A percentile compares a stretch with the other conserved stretches of the same genome.
phyloP scores from a whole-genome alignment of 2,888 invertebrate genomes.

The Standfussiana lucernea region DNA sequence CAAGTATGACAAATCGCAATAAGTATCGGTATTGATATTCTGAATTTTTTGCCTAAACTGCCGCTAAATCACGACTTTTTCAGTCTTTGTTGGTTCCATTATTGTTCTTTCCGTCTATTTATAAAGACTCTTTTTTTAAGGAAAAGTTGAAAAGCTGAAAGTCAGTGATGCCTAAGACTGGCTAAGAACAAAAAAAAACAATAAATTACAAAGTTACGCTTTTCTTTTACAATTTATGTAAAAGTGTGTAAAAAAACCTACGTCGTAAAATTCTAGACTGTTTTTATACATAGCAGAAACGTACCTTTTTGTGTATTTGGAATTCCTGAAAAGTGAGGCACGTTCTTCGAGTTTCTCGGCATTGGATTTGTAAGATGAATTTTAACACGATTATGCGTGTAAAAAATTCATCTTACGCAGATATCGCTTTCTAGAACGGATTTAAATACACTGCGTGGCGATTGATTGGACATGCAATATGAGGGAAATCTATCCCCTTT shows the following conservation, averaged over 20 bases:
- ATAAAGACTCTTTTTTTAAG: background rate
- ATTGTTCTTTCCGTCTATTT: background rate
- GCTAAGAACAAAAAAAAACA: background rate
- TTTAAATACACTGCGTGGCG: background rate
- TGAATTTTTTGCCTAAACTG: background rate
- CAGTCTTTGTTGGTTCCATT: background rate
- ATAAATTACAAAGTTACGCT: background rate
- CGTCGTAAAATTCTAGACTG: background rate
- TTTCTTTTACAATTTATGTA: background rate
- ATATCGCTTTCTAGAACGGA: background rate
- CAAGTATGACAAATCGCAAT: background rate
- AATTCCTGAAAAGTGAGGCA: background rate
- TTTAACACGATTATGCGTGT: no score
- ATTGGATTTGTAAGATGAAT: constrained; percentile 25
- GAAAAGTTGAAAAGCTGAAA: background rate
- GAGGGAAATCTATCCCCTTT: background rate
- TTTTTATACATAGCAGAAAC: background rate
- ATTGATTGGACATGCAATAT: background rate
- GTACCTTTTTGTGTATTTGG: background rate
- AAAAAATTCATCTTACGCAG: background rate
- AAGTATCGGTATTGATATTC: background rate
- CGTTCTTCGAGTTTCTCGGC: background rate
- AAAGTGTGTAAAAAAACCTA: background rate
- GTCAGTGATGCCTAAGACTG: background rate
- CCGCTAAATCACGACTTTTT: background rate